phyloP scores from a whole-genome alignment of 2,113 vertebrate genomes.

The mouse (Mus musculus) region DNA sequence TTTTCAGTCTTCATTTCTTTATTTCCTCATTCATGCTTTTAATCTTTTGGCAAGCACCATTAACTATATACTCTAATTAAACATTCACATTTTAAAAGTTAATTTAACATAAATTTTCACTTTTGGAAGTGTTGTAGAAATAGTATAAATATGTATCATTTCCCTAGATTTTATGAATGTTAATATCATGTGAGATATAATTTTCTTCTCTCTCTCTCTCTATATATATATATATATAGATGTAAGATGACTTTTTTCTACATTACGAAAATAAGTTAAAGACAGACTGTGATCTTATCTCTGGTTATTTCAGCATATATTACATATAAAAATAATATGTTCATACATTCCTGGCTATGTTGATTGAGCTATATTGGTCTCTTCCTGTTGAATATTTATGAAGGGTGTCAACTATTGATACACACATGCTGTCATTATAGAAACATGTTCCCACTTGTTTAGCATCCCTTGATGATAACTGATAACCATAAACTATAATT shows the following conservation, averaged over 20 bases:
- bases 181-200: background rate
- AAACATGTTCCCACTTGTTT: background rate
- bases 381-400: background rate
- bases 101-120: background rate
- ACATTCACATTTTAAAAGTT: background rate
- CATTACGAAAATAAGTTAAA: background rate
- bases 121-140: background rate
- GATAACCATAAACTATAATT: background rate
- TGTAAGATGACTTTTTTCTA: background rate
- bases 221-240: background rate
- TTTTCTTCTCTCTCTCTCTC: too few relatives aligned
- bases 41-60: slow-evolving; percentile 10
- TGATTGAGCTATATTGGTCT: background rate
- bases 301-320: background rate
- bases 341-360: background rate
- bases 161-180: background rate
- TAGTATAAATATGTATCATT: background rate
- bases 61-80: background rate
- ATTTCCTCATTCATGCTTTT: background rate
- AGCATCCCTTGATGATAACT: background rate
- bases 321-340: background rate
- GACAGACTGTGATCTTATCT: background rate
- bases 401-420: background rate
- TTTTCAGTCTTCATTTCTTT: background rate
- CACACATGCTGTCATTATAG: background rate